Conservation (phyloP, 2,888 invertebrate species). For the Oxycera nigricornis region DNA sequence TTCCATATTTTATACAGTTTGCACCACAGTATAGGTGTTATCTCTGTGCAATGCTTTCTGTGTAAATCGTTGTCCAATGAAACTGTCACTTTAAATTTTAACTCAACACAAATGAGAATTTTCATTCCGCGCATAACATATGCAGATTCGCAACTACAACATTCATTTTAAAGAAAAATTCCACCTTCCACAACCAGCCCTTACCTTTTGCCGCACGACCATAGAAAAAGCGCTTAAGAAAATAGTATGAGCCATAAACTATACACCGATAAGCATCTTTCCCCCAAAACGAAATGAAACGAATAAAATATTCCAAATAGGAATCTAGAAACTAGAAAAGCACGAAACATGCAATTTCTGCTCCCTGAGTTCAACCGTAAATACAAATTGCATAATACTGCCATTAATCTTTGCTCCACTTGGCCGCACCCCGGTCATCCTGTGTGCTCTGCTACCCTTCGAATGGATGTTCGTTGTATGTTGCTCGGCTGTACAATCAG, state of each 20-base stretch:
- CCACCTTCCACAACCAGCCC: slow-evolving; percentile 16
- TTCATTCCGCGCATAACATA: slow-evolving; percentile 23
- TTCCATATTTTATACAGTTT: no score
- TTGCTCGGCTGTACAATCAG: slow-evolving; percentile 38
- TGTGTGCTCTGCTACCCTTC: slow-evolving; percentile 9
- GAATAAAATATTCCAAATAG: slow-evolving; percentile 40
- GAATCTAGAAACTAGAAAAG: slow-evolving; percentile 29
- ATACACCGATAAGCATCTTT: slow-evolving; percentile 43
- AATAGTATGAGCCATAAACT: slow-evolving; percentile 43
- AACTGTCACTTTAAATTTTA: slow-evolving; percentile 34
- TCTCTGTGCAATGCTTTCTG: no score
- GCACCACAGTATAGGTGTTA: no score
- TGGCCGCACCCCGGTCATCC: neutral
- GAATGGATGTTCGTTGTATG: slow-evolving; percentile 10
- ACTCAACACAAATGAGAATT: slow-evolving; percentile 14
- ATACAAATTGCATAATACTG: slow-evolving; percentile 47
- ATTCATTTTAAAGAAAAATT: slow-evolving; percentile 32
- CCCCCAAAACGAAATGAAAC: slow-evolving; percentile 33
- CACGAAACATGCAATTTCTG: slow-evolving; percentile 44
- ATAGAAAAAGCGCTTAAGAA: slow-evolving; percentile 17
- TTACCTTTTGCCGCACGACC: neutral
- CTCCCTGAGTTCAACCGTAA: slow-evolving; percentile 41
- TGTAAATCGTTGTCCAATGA: slow-evolving; percentile 27
- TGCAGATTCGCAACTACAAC: slow-evolving; percentile 12
- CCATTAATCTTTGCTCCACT: slow-evolving; percentile 43